Percentiles rank a stretch among this genome's conserved stretches.
Evolutionary conservation across 2,113 vertebrate species (phyloP).

Genomic region (Hydrolagus affinis): DNA sequence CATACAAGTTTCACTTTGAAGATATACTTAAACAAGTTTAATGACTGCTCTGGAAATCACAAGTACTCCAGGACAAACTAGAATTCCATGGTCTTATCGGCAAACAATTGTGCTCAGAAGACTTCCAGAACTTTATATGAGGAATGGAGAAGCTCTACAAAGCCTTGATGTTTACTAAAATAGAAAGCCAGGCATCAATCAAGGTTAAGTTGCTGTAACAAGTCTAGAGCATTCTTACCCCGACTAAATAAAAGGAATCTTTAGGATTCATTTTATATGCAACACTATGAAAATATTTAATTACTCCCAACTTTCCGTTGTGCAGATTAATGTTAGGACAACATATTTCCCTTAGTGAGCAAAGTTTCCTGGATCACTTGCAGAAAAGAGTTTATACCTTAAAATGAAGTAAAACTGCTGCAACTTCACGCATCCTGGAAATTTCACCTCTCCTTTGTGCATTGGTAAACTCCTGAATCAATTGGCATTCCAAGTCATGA

Average conservation of each 20-base stretch:
- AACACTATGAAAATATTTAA: background rate
- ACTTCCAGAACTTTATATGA: no score
- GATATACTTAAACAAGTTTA: background rate
- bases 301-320: background rate
- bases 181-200: background rate
- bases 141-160: background rate
- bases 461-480: slow-evolving; percentile 94
- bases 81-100: background rate
- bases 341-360: background rate
- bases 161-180: background rate
- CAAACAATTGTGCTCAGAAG: no score
- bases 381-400: slow-evolving; percentile 69
- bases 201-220: background rate
- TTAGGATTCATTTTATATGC: background rate
- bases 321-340: background rate
- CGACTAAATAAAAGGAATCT: background rate
- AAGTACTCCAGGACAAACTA: background rate
- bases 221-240: background rate
- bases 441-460: slow-evolving; percentile 88
- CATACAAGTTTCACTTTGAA: background rate
- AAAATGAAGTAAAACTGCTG: slow-evolving; percentile 94
- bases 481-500: slow-evolving; percentile 93
- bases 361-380: background rate
- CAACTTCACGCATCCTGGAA: slow-evolving; percentile 92
- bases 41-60: background rate